phyloP scores from a whole-genome alignment of 2,797 vertebrate genomes.

The Notamacropus eugenii region DNA sequence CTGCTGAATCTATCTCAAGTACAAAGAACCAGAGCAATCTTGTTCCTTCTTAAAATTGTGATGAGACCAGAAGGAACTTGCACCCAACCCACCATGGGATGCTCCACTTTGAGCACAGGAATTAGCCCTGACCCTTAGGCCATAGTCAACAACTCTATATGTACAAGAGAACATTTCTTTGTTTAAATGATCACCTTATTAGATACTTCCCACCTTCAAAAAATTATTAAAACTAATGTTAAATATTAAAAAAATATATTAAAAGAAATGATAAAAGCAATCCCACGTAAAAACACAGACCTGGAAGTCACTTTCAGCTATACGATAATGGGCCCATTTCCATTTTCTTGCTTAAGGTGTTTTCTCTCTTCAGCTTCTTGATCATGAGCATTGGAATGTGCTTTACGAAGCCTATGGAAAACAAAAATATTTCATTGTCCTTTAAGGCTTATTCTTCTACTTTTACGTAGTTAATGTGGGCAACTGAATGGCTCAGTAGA shows the following conservation, averaged over 20 bases:
- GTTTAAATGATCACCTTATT: not conserved
- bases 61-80: not conserved
- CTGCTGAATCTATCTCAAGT: not conserved
- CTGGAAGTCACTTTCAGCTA: slow-evolving; percentile 75
- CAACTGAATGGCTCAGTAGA: not conserved
- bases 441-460: not conserved
- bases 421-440: slow-evolving; percentile 50
- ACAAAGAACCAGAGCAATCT: not conserved
- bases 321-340: slow-evolving; percentile 78
- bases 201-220: slow-evolving; percentile 12
- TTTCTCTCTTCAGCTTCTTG: slow-evolving; percentile 86
- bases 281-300: slow-evolving; percentile 53
- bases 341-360: slow-evolving; percentile 86
- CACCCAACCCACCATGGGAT: not conserved
- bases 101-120: not conserved
- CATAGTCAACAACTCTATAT: not conserved
- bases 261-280: not conserved
- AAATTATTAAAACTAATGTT: too few species aligned
- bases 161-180: not conserved
- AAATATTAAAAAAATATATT: too few species aligned
- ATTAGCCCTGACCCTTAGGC: not conserved
- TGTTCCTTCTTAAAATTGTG: not conserved
- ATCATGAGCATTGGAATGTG: slow-evolving; percentile 80
- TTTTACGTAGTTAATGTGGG: not conserved
- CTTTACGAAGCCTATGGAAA: slow-evolving; percentile 84